Conservation (phyloP, 2,113 vertebrate genomes). For the Corydoras maculifer region DNA sequence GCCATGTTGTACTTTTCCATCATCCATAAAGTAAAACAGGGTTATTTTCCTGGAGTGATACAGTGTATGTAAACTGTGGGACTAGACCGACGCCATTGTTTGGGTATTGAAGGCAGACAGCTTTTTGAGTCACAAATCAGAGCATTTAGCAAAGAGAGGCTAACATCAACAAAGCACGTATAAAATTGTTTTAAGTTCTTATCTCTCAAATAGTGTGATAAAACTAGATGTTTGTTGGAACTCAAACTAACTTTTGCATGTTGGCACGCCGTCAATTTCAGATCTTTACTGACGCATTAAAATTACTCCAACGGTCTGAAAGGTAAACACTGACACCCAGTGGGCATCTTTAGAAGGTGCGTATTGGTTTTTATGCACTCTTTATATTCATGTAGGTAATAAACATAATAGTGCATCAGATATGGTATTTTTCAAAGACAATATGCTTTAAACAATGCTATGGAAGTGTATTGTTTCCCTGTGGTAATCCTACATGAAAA, state of each 20-base stretch:
- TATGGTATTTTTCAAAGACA: too few species aligned
- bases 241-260: slow-evolving; percentile 20
- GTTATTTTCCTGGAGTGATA: slow-evolving; percentile 35
- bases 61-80: slow-evolving; percentile 37
- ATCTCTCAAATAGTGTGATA: slow-evolving; percentile 38
- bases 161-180: slow-evolving; percentile 20
- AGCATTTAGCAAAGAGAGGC: slow-evolving; percentile 16
- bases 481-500: too few species aligned
- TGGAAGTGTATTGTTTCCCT: too few species aligned
- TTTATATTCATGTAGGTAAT: too few species aligned
- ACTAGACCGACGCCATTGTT: slow-evolving; percentile 30
- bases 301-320: slow-evolving; percentile 16
- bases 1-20: slow-evolving; percentile 50
- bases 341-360: slow-evolving; percentile 39
- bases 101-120: slow-evolving; percentile 30
- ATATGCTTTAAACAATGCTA: too few species aligned
- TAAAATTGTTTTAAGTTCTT: slow-evolving; percentile 33
- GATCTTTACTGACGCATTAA: not conserved
- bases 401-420: too few species aligned
- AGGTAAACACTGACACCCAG: slow-evolving; percentile 63
- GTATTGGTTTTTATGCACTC: not conserved
- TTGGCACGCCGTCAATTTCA: not conserved
- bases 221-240: slow-evolving; percentile 32
- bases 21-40: slow-evolving; percentile 40
- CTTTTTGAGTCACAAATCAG: slow-evolving; percentile 28